A percentile compares a stretch with the other conserved stretches of the same genome.
Evolutionary conservation across 2,888 invertebrate genomes (phyloP).

Genomic region (Creontiades dilutus): DNA sequence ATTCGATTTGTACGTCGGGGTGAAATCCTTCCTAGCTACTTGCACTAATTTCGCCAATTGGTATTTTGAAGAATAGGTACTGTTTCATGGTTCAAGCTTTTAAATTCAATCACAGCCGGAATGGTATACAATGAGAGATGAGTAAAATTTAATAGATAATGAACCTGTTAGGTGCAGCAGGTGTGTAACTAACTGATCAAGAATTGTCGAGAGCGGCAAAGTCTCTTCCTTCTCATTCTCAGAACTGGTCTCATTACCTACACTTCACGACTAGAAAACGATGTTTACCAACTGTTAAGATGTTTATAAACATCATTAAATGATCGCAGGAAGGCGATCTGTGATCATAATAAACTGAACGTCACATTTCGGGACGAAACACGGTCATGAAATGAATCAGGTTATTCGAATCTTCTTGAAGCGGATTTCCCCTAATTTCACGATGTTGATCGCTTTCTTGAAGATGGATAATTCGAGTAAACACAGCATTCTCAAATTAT

Average conservation of each 20-base stretch:
- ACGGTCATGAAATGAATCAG: neutral
- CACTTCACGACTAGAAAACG: neutral
- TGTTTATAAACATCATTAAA: neutral
- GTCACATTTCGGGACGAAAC: neutral
- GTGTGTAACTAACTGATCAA: too few species aligned
- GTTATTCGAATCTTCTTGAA: neutral
- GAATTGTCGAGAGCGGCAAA: too few species aligned
- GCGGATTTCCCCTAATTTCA: neutral
- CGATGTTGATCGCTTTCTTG: neutral
- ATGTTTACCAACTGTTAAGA: neutral
- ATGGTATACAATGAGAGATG: too few species aligned
- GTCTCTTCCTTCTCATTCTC: neutral
- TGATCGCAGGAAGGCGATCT: neutral
- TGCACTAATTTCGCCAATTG: too few species aligned
- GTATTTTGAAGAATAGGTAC: too few species aligned
- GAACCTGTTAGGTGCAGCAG: too few species aligned
- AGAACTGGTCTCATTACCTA: neutral
- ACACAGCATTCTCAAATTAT: neutral
- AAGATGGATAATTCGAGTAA: slow-evolving; percentile 25
- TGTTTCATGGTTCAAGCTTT: too few species aligned
- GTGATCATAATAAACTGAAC: neutral
- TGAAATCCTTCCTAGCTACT: too few species aligned
- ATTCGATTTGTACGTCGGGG: too few species aligned
- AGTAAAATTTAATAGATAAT: too few species aligned
- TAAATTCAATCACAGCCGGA: too few species aligned